Conservation (phyloP, 2,797 vertebrate species). For the Alosa sapidissima region DNA sequence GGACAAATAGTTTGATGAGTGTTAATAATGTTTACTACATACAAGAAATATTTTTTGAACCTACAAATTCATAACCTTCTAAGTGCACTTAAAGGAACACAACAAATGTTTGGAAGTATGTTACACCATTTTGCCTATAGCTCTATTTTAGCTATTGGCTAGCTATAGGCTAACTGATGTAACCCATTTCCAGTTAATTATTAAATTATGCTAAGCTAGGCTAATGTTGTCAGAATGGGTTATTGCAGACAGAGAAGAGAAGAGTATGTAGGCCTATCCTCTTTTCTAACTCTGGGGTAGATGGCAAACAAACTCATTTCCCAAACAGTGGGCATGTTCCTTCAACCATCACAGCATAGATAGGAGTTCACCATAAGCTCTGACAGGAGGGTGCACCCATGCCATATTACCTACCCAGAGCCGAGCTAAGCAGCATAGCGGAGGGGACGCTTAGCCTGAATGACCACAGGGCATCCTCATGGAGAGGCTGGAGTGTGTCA, state of each 20-base stretch:
- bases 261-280: too few relatives aligned
- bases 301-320: too few relatives aligned
- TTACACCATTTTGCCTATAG: too few relatives aligned
- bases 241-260: too few relatives aligned
- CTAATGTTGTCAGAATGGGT: too few relatives aligned
- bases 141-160: too few relatives aligned
- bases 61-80: neutral
- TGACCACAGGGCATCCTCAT: neutral
- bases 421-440: neutral
- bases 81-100: neutral
- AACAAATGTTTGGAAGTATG: too few relatives aligned
- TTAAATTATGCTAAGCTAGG: too few relatives aligned
- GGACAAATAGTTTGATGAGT: conserved; percentile 33
- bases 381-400: neutral
- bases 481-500: neutral
- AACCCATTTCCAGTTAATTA: too few relatives aligned
- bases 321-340: too few relatives aligned
- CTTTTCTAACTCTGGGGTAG: too few relatives aligned
- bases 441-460: neutral
- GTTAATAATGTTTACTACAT: conserved; percentile 41
- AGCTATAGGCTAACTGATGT: too few relatives aligned
- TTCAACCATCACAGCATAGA: neutral
- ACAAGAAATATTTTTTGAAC: neutral
- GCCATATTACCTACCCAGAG: neutral
- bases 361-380: neutral